Percentiles rank a stretch among this genome's conserved stretches.
Conservation (phyloP, 1,140 invertebrate species). For the fruit fly (Drosophila melanogaster) region Release_6_plus_ISO1_MT NT_037436.4:19410001-19410500, state of each 20-base stretch:
- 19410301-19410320: constrained; percentile 49
- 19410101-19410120: background rate
- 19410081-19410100: constrained; percentile 1
- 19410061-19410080: background rate
- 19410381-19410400: constrained; percentile 21
- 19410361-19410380: constrained; percentile 33
- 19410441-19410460: background rate
- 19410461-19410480: background rate
- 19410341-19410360: constrained; percentile 48
- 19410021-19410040: background rate
- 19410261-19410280: constrained; percentile 6
- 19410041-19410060: background rate
- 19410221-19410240: constrained; percentile 52
- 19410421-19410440: constrained; percentile 24
- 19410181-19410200: constrained; percentile 27
- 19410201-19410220: constrained; percentile 33
- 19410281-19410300: constrained; percentile 28
- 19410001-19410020: background rate
- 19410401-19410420: constrained; percentile 17
- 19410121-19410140: constrained; percentile 1
- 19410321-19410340: constrained; percentile 53
- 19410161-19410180: constrained; percentile 23
- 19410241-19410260: constrained; percentile 32
- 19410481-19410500: background rate
- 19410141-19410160: background rate